Percentiles rank a stretch among this genome's conserved stretches.
Evolutionary conservation across 2,113 vertebrate species (phyloP).

Genomic region (Eulacestoma nigropectus): DNA sequence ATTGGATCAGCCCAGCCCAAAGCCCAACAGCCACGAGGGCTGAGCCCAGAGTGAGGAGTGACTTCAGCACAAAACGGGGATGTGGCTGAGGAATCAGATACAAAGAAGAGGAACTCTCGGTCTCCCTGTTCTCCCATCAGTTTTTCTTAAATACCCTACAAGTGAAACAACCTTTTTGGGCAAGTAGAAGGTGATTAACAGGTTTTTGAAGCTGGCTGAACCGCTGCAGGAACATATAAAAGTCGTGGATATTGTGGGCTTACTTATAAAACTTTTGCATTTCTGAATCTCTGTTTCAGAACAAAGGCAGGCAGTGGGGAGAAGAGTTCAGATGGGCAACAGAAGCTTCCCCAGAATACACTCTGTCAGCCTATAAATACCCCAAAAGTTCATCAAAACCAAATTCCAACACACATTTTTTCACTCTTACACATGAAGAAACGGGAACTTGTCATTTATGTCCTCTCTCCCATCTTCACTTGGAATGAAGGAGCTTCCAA

Average conservation of each 20-base stretch:
- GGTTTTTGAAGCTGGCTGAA: neutral
- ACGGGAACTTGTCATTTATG: accelerated
- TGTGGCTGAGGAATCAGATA: neutral
- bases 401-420: neutral
- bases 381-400: neutral
- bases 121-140: neutral
- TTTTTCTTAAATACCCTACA: neutral
- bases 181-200: neutral
- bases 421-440: neutral
- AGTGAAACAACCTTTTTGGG: neutral
- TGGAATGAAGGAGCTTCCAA: neutral
- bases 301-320: neutral
- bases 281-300: neutral
- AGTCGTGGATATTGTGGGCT: neutral
- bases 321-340: neutral
- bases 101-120: neutral
- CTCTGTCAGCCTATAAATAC: neutral
- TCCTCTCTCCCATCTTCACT: neutral
- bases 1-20: neutral
- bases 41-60: neutral
- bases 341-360: neutral
- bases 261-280: neutral
- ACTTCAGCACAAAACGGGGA: neutral
- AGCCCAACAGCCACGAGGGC: neutral
- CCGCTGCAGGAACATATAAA: neutral